These are phyloP conservation scores for Peromyscus maniculatus DNA, from an alignment of 2,113 vertebrate genomes.

Conservation along the genomic window DNA sequence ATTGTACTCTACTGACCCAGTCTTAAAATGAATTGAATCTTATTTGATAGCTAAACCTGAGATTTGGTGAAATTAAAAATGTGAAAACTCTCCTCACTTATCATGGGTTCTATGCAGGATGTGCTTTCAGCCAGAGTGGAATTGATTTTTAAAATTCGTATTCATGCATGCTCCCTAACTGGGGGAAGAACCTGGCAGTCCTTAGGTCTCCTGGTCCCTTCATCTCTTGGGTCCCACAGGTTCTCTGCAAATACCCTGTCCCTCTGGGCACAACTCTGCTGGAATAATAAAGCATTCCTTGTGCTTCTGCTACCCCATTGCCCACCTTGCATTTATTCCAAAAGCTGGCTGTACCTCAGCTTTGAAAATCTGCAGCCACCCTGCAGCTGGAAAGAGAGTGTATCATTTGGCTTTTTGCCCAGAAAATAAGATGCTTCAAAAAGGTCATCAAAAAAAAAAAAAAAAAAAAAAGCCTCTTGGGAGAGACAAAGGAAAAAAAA, in stretches of 20 bases:
- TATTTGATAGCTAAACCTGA: constrained; percentile 57
- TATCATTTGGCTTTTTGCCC: constrained; percentile 86
- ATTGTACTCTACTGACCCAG: constrained; percentile 37
- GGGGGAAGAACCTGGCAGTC: constrained; percentile 32
- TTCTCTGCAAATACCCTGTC: neutral
- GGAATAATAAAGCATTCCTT: constrained; percentile 59
- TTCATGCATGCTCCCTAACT: constrained; percentile 62
- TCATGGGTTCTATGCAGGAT: constrained; percentile 55
- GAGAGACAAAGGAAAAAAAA: constrained; percentile 67
- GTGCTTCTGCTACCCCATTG: neutral
- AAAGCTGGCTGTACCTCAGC: constrained; percentile 74
- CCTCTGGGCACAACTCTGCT: constrained; percentile 47
- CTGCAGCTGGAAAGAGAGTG: constrained; percentile 74
- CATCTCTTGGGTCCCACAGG: constrained; percentile 25
- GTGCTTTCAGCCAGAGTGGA: constrained; percentile 71
- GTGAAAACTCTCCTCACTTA: neutral
- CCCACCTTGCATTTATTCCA: constrained; percentile 71
- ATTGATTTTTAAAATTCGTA: constrained; percentile 71
- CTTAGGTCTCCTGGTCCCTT: constrained; percentile 29
- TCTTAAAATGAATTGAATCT: constrained; percentile 56
- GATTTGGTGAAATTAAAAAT: constrained; percentile 50
- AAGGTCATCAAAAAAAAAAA: constrained; percentile 75
- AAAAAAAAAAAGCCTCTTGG: constrained; percentile 40
- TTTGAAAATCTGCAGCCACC: constrained; percentile 77
- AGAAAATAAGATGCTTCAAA: constrained; percentile 84